Evolutionary conservation across 2,888 invertebrate species (phyloP), one percentile per base, ranked within the genome.

Genomic region (Drosophila cognata): DNA sequence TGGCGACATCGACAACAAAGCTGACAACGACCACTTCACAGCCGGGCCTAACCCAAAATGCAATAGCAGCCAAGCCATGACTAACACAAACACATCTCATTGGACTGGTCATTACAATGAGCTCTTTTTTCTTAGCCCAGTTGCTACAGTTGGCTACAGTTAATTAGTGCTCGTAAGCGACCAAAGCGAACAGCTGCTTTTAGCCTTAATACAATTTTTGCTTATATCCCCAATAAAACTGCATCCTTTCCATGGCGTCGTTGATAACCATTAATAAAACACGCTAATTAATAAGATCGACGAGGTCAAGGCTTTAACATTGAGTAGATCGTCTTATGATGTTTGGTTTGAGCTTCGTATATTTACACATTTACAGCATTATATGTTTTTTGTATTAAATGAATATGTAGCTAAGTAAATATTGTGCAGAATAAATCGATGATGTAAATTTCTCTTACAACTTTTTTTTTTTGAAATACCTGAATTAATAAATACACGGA

Each of bases 1-100:
- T 83, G 83, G 81, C 79, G 78, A 81, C 80, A 83, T 83, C 84
- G 41, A 7, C 58, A 51, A 48, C 41, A 58, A 46, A 5, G 25
- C 18, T 77, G 59, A 50, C 82, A 52, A 62, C 82, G 58, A 46
- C 59, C 71, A 70, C 51, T 64, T 61, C 66, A 46, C 73, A 62
- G 64, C 74, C 60, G 53, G 74, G 70, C 66, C 82, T 79, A 65
- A 74, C 83, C 77, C 71, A 74, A 65, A 74, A 71, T 56, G 58
- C 71, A 66, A 61, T 62, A 29, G 66, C 41, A 43, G 43, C 36
- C 21, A 41, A 53, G 53, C 63, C 69, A 64, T 74, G 84, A 81
- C 81, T 78, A 75, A 81, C 62, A 74, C 66, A 58, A 75, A 81
- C 62, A 74, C 66, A 58, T 21, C 41, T 51, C 57, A 41, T 71